phyloP scores from a whole-genome alignment of 1,140 invertebrate species.

The Eufriesea mexicana region DNA sequence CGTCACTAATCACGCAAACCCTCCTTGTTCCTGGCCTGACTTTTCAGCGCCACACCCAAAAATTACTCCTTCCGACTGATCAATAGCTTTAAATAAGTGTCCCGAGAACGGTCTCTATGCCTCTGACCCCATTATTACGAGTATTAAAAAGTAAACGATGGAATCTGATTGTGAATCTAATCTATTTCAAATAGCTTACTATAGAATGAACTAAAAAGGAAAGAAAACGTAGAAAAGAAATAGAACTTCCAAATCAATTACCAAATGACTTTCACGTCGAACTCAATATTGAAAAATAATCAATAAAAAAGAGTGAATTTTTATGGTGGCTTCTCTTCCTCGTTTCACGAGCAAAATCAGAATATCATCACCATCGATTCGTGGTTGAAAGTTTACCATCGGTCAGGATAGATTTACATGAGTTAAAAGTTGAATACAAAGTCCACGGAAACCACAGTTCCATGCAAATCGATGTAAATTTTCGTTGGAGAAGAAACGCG shows the following conservation, averaged over 20 bases:
- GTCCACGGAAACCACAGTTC: neutral
- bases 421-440: neutral
- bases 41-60: conserved; percentile 69
- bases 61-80: conserved; percentile 68
- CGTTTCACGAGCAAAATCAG: neutral
- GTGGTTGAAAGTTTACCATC: neutral
- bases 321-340: too few species aligned
- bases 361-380: neutral
- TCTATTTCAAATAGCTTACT: neutral
- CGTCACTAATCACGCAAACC: conserved; percentile 69
- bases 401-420: conserved; percentile 6
- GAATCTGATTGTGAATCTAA: neutral
- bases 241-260: neutral
- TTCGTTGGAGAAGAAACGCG: neutral
- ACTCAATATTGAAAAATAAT: neutral
- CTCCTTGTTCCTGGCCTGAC: conserved; percentile 50
- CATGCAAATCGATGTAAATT: conserved; percentile 26
- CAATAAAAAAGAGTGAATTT: neutral
- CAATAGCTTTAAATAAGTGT: conserved; percentile 57
- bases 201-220: neutral
- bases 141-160: neutral
- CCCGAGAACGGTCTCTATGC: too few species aligned
- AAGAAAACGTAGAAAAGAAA: neutral
- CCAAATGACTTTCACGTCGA: neutral
- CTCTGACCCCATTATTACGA: neutral